Conservation (phyloP, 2,797 vertebrate genomes). For the Capromys pilorides region DNA sequence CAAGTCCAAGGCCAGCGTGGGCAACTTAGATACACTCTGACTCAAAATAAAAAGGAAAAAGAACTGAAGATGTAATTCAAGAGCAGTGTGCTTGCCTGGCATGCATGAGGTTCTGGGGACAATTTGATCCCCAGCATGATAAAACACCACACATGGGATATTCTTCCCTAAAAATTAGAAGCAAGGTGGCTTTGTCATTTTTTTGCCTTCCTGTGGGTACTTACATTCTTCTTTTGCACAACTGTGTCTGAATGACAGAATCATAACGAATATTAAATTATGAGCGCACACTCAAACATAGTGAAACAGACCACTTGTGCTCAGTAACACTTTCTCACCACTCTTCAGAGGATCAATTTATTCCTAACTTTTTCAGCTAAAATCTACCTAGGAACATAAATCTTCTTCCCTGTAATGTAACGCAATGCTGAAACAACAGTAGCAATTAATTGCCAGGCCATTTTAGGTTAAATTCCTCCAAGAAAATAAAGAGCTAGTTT, state of each 20-base stretch:
- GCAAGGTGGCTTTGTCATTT: not conserved
- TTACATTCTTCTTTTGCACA: not conserved
- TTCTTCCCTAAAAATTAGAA: not conserved
- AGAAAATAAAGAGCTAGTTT: slow-evolving; percentile 76
- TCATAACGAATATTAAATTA: not conserved
- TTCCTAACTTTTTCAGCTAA: slow-evolving; percentile 35
- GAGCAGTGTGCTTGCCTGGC: not conserved
- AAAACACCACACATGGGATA: not conserved
- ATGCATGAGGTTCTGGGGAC: not conserved
- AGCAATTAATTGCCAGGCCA: slow-evolving; percentile 59
- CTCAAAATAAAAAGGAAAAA: not conserved
- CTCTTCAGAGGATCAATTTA: slow-evolving; percentile 43
- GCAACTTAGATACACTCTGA: not conserved
- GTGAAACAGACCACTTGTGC: not conserved
- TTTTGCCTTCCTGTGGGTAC: not conserved
- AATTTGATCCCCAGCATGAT: not conserved
- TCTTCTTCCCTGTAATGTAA: slow-evolving; percentile 35
- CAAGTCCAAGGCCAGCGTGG: not conserved
- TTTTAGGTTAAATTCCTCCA: slow-evolving; percentile 56
- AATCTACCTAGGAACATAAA: slow-evolving; percentile 63
- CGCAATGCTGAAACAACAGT: not conserved
- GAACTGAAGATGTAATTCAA: not conserved
- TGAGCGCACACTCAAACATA: not conserved
- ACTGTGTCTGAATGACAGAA: not conserved
- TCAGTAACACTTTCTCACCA: slow-evolving; percentile 43